Evolutionary conservation across 1,140 invertebrate genomes (phyloP), one percentile per base, ranked within the genome.

Genomic region (Nomia melanderi): DNA sequence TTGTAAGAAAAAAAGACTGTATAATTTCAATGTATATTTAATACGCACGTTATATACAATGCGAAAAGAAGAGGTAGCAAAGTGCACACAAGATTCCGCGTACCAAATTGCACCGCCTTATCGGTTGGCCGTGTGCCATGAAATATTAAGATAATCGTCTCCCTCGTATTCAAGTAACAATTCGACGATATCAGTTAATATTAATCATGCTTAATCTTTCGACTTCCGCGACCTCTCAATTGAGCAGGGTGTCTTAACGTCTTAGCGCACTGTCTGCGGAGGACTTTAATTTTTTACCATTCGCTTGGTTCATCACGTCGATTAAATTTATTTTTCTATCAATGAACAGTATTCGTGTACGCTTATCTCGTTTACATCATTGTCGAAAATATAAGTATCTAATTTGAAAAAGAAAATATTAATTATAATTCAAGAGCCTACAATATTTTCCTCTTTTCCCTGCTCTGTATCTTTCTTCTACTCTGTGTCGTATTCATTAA

Each of bases 101-200:
- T 75, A 67, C 73, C 63, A 69, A 75, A 75, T 66, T 67, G 73
- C 64, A 67, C 47, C 39, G 64, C 2, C 29, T 75, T 75, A 75
- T 75, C 64, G 20, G 39, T 67, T 81, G 77, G 70, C 70, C 36
- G 36, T 36, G 71, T 53, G 71, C 59, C 79, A 27, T 36, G 39
- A 27, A 75, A 33, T 53, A 66, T 65, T 27, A 14, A 75, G 78
- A 67, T 81, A 81, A 81, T 62, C 41, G 31, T 74, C 41, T 27
- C 63, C 62, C 23, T 44, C 64, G 53, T 12, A 8, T 36, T 25
- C 20, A 56, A 74, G 54, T 36, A 39, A n/a, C 54, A 54, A 74
- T 65, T 53, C 60, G 20, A 25, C 25, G 71, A 33, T 65, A 65
- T 65, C 60, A 41, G 71, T 65, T 65, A 56, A 65, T 54, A 64